Base-by-base conservation (phyloP, 2,888 invertebrate genomes). In the Polylopha cassiicola region DNA sequence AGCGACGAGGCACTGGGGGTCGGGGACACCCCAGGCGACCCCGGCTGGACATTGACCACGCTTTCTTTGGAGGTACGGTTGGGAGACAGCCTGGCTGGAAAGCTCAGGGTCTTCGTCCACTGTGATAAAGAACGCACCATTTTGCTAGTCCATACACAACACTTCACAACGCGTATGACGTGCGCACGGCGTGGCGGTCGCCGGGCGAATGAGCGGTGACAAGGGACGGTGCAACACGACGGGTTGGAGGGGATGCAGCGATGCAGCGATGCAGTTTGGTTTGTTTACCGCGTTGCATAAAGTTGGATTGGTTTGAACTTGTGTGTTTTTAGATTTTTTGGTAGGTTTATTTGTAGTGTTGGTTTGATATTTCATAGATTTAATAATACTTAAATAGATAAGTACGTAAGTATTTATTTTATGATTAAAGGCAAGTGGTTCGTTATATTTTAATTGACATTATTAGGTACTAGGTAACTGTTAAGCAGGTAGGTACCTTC, bases 51-150 rank as follows among this genome's bases (percentile, higher is more conserved):
- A 65, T 88, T 88, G 42, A 87, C 85, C 49, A 89, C 88, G 77
- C 86, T 87, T 70, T 93, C 92, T 80, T 93, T 93, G 22, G 91
- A 90, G 38, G 90, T 90, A 64, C 93, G 90, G 73, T 94, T 93
- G 8, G 94, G 94, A 44, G 93, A 93, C 66, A 94, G 88, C 76
- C 95, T 88, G 63, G 94, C 91, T 46, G 95, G 95, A 76, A 95
- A 95, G 88, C 94, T 95, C 71, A 95, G 87, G 57, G 94, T 95
- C 88, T 95, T 95, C 80, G 94, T 95, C 95, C 95, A 95, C 88
- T 94, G 93, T 46, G 94, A 90, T 66, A 95, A 86, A 86, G 93
- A 94, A 59, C 95, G 92, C 79, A 94, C 95, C 95, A 95, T 95
- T 69, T 85, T 88, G 73, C 66, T 60, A 62, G 80, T 80, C 72